phyloP scores from a whole-genome alignment of 2,113 vertebrate genomes.

The Anhinga anhinga region DNA sequence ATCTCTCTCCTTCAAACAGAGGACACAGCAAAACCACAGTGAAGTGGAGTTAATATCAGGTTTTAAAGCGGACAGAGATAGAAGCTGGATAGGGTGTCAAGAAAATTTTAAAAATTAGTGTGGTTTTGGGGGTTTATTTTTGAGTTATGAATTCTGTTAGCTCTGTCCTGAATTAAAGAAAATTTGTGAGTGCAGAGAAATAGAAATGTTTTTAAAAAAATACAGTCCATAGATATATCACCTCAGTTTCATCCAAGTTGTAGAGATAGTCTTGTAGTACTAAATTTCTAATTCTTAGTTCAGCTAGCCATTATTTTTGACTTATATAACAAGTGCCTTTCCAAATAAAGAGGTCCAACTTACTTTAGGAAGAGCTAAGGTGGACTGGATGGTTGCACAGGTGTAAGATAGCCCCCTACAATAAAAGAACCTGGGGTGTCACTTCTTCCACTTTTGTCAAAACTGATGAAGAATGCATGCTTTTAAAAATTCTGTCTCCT shows the following conservation, averaged over 20 bases:
- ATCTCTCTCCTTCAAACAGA: background rate
- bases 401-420: background rate
- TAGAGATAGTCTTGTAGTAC: background rate
- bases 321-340: background rate
- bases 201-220: background rate
- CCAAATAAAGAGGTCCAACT: background rate
- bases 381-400: fast-evolving
- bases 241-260: background rate
- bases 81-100: background rate
- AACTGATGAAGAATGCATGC: background rate
- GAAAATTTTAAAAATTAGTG: background rate
- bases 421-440: background rate
- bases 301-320: background rate
- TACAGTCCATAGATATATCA: background rate
- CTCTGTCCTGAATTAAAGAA: background rate
- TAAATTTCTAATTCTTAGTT: background rate
- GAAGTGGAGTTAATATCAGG: background rate
- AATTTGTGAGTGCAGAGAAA: background rate
- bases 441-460: background rate
- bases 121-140: background rate
- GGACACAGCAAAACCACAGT: background rate
- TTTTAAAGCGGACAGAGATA: background rate
- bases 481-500: background rate
- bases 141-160: background rate
- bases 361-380: background rate